Percentiles rank a stretch among this genome's conserved stretches.
Evolutionary conservation across 2,113 vertebrate genomes (phyloP).

Genomic region (Sterna hirundo): DNA sequence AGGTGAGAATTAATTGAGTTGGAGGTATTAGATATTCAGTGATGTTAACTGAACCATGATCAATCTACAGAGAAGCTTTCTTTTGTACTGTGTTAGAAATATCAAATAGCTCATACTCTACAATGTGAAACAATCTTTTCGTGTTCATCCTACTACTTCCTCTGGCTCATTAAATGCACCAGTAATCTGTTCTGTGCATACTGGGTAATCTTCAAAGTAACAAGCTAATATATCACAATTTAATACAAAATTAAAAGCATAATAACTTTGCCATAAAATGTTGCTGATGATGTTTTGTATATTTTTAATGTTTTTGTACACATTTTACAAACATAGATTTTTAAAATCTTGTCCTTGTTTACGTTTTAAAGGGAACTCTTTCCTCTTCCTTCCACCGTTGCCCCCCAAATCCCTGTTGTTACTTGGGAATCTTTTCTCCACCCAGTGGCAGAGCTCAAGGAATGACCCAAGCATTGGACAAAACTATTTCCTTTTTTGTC

Average conservation of each 20-base stretch:
- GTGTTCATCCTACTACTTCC: conserved; percentile 69
- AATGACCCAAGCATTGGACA: not conserved
- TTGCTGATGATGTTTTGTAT: conserved; percentile 33
- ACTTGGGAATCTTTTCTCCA: not conserved
- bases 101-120: conserved; percentile 72
- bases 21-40: conserved; percentile 89
- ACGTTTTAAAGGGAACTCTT: not conserved
- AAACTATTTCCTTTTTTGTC: not conserved
- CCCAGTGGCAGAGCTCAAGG: not conserved
- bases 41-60: conserved; percentile 87
- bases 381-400: not conserved
- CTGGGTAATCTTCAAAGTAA: conserved; percentile 64
- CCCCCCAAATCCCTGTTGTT: not conserved
- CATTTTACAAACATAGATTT: conserved; percentile 29
- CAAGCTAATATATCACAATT: conserved; percentile 71
- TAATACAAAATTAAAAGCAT: conserved; percentile 71
- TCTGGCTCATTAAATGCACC: conserved; percentile 75
- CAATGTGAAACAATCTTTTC: conserved; percentile 70
- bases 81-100: conserved; percentile 78
- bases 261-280: conserved; percentile 51
- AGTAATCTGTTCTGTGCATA: conserved; percentile 66
- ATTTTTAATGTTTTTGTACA: not conserved
- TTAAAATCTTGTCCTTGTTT: not conserved
- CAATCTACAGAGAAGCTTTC: conserved; percentile 83
- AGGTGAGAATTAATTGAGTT: conserved; percentile 93